Evolutionary conservation across 1,140 invertebrate species (phyloP), one percentile per base, ranked within the genome.

Genomic region (Micrasema minimum): DNA sequence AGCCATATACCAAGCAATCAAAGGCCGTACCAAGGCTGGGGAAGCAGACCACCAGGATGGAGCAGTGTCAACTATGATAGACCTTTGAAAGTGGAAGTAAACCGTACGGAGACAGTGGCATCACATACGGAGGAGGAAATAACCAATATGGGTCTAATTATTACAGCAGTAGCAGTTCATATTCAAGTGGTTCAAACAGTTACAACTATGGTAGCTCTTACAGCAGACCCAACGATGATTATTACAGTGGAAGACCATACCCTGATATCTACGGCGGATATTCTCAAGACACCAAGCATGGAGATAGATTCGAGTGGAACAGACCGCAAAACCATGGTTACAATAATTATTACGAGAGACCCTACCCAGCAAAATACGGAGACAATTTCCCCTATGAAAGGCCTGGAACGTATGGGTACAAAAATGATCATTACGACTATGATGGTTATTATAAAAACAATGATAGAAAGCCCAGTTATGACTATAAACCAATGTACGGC

Each of bases 361-460:
- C 67, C 7, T 71, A 71, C 22, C 68, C 68, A 16, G 38, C 38
- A 2, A 71, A 16, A 0, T 75, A 71, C 41, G 73, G 73, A 23
- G 69, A 75, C 37, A 65, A 43, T 37, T 75, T 69, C 64, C 73
- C 72, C 2, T 75, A 75, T 16, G 48, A 64, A 2, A 61, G 53
- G 31, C 64, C 62, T 10, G 67, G 53, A 0, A 26, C 68, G 18
- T 35, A 57, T 31, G 31, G 37, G 35, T 23, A 18, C n/a, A 20
- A 48, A 43, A 26, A 72, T 61, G 6, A 59, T 18, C 9, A 66
- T 50, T 20, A 59, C 43, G 16, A 46, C 7, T 14, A 11, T 7
- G 14, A 31, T 55, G 38, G 35, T 57, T 57, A 55, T n/a, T 20
- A 50, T 14, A 46, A 4, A 45, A 64, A 43, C 18, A 22, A 51